Evolutionary conservation across 2,888 invertebrate species (phyloP).

Genomic region (Polietes domitor): DNA sequence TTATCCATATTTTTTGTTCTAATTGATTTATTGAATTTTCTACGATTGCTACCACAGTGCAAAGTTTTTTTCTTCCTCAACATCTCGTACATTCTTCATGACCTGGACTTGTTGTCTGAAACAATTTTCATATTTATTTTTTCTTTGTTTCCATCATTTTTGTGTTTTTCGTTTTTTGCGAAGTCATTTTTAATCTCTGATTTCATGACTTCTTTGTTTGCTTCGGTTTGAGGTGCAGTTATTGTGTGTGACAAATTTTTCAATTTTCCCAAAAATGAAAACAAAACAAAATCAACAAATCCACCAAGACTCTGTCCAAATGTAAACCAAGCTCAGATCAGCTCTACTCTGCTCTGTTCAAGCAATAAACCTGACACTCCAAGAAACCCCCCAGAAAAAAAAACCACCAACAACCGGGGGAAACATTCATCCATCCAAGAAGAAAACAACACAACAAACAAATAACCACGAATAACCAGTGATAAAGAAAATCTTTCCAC

Average conservation of each 20-base stretch:
- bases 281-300: slow-evolving; percentile 10
- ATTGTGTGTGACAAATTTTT: slow-evolving; percentile 68
- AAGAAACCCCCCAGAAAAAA: slow-evolving; percentile 30
- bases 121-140: slow-evolving; percentile 59
- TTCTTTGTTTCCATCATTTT: not conserved
- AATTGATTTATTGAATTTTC: too few species aligned
- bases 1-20: too few species aligned
- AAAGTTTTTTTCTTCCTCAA: not conserved
- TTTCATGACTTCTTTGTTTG: slow-evolving; percentile 66
- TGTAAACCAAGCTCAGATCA: slow-evolving; percentile 29
- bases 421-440: not conserved
- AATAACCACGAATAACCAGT: slow-evolving; percentile 40
- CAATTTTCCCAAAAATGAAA: slow-evolving; percentile 39
- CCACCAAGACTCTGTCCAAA: slow-evolving; percentile 34
- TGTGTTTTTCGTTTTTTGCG: slow-evolving; percentile 27
- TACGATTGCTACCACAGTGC: not conserved
- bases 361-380: slow-evolving; percentile 48
- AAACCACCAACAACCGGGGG: not conserved
- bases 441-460: not conserved
- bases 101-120: slow-evolving; percentile 50
- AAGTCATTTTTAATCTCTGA: slow-evolving; percentile 56
- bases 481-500: slow-evolving; percentile 36
- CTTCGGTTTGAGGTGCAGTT: slow-evolving; percentile 61
- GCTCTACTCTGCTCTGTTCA: too few species aligned
- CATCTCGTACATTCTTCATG: slow-evolving; percentile 3